Conservation (phyloP, 1,140 invertebrate genomes). For the Drosophila ercepeae region DNA sequence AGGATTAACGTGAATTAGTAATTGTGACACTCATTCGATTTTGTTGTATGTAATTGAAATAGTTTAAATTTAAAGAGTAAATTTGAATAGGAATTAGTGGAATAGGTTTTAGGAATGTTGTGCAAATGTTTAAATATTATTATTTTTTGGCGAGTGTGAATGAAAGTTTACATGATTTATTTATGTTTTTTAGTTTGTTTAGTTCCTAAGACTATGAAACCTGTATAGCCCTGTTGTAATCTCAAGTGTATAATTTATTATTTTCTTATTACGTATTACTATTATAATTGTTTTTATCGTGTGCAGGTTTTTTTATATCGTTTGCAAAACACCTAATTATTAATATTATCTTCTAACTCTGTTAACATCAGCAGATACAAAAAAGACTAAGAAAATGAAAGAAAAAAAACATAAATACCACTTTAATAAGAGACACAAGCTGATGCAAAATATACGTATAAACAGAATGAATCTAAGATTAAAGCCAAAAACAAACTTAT, state of each 20-base stretch:
- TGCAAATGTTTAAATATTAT: constrained; percentile 59
- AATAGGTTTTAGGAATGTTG: constrained; percentile 46
- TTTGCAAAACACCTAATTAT: constrained; percentile 74
- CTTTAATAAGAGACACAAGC: constrained; percentile 37
- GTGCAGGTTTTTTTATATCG: constrained; percentile 74
- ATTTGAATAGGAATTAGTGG: constrained; percentile 47
- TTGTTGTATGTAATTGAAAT: constrained; percentile 56
- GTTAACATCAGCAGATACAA: constrained; percentile 26
- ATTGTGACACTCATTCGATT: constrained; percentile 48
- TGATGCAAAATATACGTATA: constrained; percentile 63
- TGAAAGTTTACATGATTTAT: constrained; percentile 55
- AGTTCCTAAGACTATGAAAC: constrained; percentile 43
- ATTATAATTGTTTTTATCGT: constrained; percentile 67
- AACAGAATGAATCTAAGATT: constrained; percentile 74
- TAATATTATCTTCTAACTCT: constrained; percentile 49
- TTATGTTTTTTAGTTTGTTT: constrained; percentile 60
- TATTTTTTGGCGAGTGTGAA: constrained; percentile 56
- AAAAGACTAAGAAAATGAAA: constrained; percentile 36
- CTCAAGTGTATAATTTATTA: constrained; percentile 79
- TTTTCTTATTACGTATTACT: constrained; percentile 57
- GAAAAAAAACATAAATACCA: constrained; percentile 27
- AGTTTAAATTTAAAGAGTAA: constrained; percentile 47
- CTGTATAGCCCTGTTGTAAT: constrained; percentile 81
- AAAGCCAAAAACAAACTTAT: constrained; percentile 77
- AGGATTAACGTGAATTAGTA: constrained; percentile 21